Base-by-base conservation (phyloP, 2,888 invertebrate genomes). In the Nomada fucata region DNA sequence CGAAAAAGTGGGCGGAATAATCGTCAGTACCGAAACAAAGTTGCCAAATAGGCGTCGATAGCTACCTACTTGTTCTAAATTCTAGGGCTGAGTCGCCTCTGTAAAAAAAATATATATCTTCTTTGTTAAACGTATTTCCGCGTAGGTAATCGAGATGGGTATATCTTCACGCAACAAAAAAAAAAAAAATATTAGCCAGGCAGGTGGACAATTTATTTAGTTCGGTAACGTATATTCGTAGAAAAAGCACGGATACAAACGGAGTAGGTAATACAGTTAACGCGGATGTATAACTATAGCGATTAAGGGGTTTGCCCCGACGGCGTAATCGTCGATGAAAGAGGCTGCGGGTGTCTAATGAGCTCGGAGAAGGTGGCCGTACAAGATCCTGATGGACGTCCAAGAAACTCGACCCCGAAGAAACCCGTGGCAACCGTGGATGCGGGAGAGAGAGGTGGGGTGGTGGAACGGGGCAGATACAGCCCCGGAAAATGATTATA, bases 401-500 rank as follows among this genome's bases (percentile, higher is more conserved):
- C 65, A 50, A 69, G 79, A 65, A 77, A 64, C 82, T 69, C 79
- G 72, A 76, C 73, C 88, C 81, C 82, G 77, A 77, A 75, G 77
- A 70, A 80, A 53, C 55, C 52, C 42, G 44, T 50, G 20, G 67
- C 69, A 20, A 29, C 26, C 18, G 72, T 3, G n/a, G 36, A 44
- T 9, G 47, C n/a, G n/a, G n/a, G n/a, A n/a, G n/a, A n/a, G n/a
- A n/a, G n/a, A n/a, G n/a, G n/a, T 18, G 59, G 59, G 29, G 36
- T 1, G 26, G 1, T 7, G 36, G 36, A 36, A 9, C 36, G 72
- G 67, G 29, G 88, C 4, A 90, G 91, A 92, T 91, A 89, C 90
- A 91, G 89, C 90, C 89, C 82, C 88, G 79, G 90, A 90, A 92
- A 93, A 93, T 92, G 92, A 92, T 93, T 93, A 93, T 92, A 93